Conservation (phyloP, 2,113 vertebrate species). For the Alces alces region DNA sequence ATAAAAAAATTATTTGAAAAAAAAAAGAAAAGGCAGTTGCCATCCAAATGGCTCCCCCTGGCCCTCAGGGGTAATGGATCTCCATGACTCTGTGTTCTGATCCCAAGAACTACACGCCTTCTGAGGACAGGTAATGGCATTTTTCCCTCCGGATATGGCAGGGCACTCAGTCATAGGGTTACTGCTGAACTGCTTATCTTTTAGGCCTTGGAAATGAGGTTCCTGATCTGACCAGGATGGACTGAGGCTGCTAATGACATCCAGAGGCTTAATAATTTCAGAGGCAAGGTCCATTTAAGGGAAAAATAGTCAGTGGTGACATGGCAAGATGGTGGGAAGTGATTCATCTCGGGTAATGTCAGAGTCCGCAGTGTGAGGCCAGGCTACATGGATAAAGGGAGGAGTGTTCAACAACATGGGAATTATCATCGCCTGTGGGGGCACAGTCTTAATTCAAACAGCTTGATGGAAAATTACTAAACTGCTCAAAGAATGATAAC, state of each 20-base stretch:
- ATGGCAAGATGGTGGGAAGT: background rate
- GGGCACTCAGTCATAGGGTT: background rate
- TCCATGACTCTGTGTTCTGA: background rate
- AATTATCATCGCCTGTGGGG: background rate
- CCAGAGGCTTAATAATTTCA: background rate
- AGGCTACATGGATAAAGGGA: background rate
- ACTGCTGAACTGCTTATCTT: background rate
- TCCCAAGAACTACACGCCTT: background rate
- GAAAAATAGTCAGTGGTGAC: background rate
- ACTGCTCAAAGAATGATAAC: background rate
- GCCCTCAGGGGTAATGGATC: background rate
- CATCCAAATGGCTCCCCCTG: background rate
- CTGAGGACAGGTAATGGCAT: background rate
- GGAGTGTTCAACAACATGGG: background rate
- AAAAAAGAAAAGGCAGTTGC: background rate
- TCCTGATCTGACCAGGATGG: background rate
- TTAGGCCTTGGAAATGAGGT: background rate
- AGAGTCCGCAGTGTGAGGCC: background rate
- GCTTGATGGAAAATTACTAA: background rate
- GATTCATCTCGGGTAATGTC: background rate
- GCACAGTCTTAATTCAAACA: background rate
- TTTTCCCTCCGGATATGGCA: background rate
- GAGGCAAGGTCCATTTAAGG: background rate
- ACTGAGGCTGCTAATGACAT: background rate
- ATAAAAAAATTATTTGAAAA: background rate